Evolutionary conservation across 2,888 invertebrate genomes (phyloP).

Genomic region (Tachina lurida): DNA sequence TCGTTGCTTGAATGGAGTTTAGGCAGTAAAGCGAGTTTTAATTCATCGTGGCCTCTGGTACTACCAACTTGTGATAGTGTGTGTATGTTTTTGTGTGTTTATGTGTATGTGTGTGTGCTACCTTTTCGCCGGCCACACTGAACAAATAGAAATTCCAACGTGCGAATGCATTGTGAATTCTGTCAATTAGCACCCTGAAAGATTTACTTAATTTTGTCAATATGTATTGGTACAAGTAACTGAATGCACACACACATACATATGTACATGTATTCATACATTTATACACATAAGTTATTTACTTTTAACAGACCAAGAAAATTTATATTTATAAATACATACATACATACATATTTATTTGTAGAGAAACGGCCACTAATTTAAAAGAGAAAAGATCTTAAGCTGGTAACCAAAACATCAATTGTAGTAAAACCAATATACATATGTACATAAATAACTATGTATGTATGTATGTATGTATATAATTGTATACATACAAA

Average conservation of each 20-base stretch:
- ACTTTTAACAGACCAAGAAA: conserved; percentile 60
- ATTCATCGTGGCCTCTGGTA: not conserved
- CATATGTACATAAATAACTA: not conserved
- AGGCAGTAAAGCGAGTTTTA: not conserved
- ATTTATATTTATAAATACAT: conserved; percentile 41
- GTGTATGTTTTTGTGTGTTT: not conserved
- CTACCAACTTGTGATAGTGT: not conserved
- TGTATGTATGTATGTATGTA: no score
- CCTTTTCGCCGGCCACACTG: conserved; percentile 55
- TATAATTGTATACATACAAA: not conserved
- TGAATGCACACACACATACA: not conserved
- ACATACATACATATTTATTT: no score
- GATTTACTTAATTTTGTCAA: conserved; percentile 50
- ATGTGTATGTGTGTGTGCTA: conserved; percentile 11
- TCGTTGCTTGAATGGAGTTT: conserved; percentile 29
- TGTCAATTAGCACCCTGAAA: conserved; percentile 69
- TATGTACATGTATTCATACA: not conserved
- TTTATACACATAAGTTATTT: conserved; percentile 51
- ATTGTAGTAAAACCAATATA: conserved; percentile 17
- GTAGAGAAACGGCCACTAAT: conserved; percentile 12
- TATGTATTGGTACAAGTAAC: not conserved
- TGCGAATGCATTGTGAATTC: conserved; percentile 71
- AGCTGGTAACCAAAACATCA: conserved; percentile 28
- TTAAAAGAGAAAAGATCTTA: conserved; percentile 44
- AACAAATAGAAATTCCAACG: conserved; percentile 69